Conservation (phyloP, 2,888 invertebrate genomes). For the Caenorhabditis sp. region DNA sequence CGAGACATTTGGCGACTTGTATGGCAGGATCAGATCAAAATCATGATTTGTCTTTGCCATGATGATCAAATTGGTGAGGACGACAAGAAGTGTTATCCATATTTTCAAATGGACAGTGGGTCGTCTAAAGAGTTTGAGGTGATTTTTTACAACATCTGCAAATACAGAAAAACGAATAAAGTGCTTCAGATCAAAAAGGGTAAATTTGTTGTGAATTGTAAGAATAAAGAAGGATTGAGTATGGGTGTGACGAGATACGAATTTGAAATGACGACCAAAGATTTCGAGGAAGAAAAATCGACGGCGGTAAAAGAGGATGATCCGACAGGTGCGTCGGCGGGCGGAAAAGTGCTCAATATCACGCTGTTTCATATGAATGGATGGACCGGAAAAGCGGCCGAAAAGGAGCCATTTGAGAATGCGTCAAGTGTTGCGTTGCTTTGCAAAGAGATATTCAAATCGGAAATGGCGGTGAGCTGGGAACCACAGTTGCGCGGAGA, state of each 20-base stretch:
- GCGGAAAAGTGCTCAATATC: neutral
- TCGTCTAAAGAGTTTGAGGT: slow-evolving; percentile 28
- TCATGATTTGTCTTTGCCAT: slow-evolving; percentile 23
- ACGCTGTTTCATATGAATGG: slow-evolving; percentile 3
- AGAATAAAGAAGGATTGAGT: slow-evolving; percentile 15
- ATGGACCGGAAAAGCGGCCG: neutral
- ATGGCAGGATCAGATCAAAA: slow-evolving; percentile 23
- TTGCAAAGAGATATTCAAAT: slow-evolving; percentile 4
- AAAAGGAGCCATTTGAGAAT: slow-evolving; percentile 3
- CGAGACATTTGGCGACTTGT: slow-evolving; percentile 23
- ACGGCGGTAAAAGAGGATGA: neutral
- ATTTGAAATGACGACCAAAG: neutral
- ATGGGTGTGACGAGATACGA: slow-evolving; percentile 15
- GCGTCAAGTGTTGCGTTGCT: neutral
- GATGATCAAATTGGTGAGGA: slow-evolving; percentile 31
- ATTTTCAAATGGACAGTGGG: slow-evolving; percentile 36
- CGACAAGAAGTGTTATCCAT: slow-evolving; percentile 34
- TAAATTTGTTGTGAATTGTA: slow-evolving; percentile 18
- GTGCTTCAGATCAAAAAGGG: slow-evolving; percentile 27
- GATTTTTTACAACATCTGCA: too few species aligned
- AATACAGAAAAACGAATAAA: slow-evolving; percentile 20
- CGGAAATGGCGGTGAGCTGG: slow-evolving; percentile 7
- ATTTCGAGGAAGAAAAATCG: neutral
- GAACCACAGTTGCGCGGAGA: too few species aligned
- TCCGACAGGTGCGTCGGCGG: neutral